phyloP scores from a whole-genome alignment of 1,140 invertebrate genomes.

The Kradibia gibbosae region DNA sequence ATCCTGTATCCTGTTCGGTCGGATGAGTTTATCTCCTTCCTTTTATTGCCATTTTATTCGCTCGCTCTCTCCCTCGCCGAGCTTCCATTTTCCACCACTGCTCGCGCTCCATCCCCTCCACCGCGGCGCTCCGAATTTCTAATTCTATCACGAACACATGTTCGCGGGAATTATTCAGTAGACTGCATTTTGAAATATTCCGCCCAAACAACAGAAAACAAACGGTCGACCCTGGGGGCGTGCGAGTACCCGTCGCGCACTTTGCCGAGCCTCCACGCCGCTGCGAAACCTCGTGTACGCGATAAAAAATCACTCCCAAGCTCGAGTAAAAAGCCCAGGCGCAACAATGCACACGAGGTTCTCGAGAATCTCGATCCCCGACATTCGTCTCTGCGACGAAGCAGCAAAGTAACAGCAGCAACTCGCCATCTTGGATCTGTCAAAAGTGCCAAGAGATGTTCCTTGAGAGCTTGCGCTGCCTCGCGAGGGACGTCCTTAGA shows the following conservation, averaged over 20 bases:
- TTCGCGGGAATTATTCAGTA: slow-evolving; percentile 39
- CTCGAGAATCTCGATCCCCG: background rate
- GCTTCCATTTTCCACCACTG: background rate
- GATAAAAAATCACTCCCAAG: background rate
- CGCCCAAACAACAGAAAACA: slow-evolving; percentile 40
- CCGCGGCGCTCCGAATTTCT: background rate
- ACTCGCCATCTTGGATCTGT: slow-evolving; percentile 62
- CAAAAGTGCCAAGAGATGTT: slow-evolving; percentile 52
- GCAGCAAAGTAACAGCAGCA: slow-evolving; percentile 8
- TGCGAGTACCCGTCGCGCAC: background rate
- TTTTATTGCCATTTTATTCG: background rate
- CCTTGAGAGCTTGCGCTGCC: background rate
- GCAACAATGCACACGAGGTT: background rate
- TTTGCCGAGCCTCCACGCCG: background rate
- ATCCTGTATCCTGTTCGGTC: no score
- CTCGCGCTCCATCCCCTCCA: background rate
- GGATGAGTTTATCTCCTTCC: no score
- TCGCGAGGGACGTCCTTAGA: background rate
- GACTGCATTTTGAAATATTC: slow-evolving; percentile 59
- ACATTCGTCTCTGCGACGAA: slow-evolving; percentile 24
- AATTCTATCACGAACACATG: slow-evolving; percentile 54
- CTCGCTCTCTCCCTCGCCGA: background rate
- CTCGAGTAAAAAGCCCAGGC: background rate
- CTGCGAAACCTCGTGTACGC: background rate
- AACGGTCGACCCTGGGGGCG: slow-evolving; percentile 5